A percentile compares a stretch with the other conserved stretches of the same genome.
Conservation (phyloP, 2,888 invertebrate species). For the Scelioninae gen. 2 region DNA sequence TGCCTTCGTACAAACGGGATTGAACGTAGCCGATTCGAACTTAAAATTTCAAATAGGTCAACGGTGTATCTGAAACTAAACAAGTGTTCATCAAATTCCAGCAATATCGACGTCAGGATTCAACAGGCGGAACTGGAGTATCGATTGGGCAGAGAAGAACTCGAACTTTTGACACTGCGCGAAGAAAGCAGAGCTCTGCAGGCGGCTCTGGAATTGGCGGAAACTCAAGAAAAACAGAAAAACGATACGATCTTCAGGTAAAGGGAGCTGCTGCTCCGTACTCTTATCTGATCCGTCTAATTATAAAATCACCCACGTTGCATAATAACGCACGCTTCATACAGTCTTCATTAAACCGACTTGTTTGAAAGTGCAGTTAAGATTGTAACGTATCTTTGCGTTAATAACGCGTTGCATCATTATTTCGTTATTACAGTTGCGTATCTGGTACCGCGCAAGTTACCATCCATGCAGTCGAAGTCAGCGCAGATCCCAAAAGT, state of each 20-base stretch:
- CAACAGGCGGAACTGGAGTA: constrained; percentile 94
- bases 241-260: constrained; percentile 80
- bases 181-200: constrained; percentile 89
- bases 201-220: constrained; percentile 82
- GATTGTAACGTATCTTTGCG: neutral
- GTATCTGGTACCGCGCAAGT: constrained; percentile 75
- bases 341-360: constrained; percentile 16
- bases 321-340: constrained; percentile 25
- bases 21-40: neutral
- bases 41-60: constrained; percentile 5
- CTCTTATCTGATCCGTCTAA: constrained; percentile 28
- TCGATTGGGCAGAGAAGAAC: constrained; percentile 90
- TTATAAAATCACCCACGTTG: constrained; percentile 41
- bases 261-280: constrained; percentile 6
- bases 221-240: constrained; percentile 76
- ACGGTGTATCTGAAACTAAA: constrained; percentile 15
- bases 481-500: constrained; percentile 82
- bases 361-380: neutral
- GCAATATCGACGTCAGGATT: constrained; percentile 92
- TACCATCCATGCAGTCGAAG: constrained; percentile 82
- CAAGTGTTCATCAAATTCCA: constrained; percentile 72
- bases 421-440: constrained; percentile 68
- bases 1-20: neutral
- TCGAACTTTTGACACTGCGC: constrained; percentile 88
- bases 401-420: neutral